Percentiles rank a stretch among this genome's conserved stretches.
Conservation (phyloP, 2,888 invertebrate genomes). For the Alloplasta piceator region DNA sequence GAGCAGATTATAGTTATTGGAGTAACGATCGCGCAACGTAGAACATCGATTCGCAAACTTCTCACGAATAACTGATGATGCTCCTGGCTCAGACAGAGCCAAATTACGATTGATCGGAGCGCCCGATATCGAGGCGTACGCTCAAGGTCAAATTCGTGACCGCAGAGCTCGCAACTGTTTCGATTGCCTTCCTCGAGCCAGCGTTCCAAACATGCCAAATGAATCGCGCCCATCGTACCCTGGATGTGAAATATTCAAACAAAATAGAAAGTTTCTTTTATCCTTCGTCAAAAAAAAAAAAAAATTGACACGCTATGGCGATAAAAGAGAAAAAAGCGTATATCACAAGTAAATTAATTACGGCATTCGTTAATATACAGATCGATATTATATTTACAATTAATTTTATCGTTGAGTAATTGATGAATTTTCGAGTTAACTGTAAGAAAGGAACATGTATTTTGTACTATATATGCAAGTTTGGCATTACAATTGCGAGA, state of each 20-base stretch:
- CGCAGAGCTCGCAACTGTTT: slow-evolving; percentile 90
- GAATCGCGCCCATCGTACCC: slow-evolving; percentile 90
- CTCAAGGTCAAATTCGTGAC: slow-evolving; percentile 87
- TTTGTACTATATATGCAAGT: not conserved
- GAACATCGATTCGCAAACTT: slow-evolving; percentile 84
- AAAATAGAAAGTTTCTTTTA: not conserved
- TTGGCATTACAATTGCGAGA: no score
- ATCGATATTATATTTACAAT: slow-evolving; percentile 23
- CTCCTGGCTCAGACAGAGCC: slow-evolving; percentile 84
- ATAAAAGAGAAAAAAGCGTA: not conserved
- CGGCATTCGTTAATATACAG: slow-evolving; percentile 3
- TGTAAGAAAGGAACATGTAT: not conserved
- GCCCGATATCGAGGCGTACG: slow-evolving; percentile 87
- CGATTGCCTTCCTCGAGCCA: slow-evolving; percentile 91
- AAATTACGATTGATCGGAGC: slow-evolving; percentile 85
- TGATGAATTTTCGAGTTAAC: not conserved
- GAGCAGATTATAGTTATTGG: slow-evolving; percentile 85
- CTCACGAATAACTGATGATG: slow-evolving; percentile 76
- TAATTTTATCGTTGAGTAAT: slow-evolving; percentile 24
- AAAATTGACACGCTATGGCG: not conserved
- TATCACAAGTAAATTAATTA: not conserved
- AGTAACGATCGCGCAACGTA: slow-evolving; percentile 85
- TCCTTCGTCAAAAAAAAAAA: not conserved
- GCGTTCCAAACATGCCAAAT: slow-evolving; percentile 89
- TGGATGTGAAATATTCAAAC: slow-evolving; percentile 80